A percentile compares a stretch with the other conserved stretches of the same genome.
phyloP scores from a whole-genome alignment of 1,140 invertebrate genomes.

The Trachymyrmex septentrionalis region DNA sequence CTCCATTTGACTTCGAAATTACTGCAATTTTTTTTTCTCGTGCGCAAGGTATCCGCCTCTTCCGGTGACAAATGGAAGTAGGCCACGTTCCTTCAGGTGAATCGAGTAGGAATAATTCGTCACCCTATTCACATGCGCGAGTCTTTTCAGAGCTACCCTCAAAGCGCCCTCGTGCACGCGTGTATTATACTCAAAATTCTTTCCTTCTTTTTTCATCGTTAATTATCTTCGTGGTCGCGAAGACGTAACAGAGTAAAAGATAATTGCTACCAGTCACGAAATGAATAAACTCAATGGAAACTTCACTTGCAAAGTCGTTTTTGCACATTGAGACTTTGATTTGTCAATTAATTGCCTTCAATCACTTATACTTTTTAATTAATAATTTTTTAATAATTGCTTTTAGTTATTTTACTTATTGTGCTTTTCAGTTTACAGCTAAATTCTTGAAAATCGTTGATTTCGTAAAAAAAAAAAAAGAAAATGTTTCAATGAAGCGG shows the following conservation, averaged over 20 bases:
- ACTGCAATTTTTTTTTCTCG: slow-evolving; percentile 57
- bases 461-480: background rate
- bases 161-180: background rate
- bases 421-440: too few relatives aligned
- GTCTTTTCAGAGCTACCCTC: background rate
- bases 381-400: too few relatives aligned
- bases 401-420: too few relatives aligned
- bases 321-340: background rate
- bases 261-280: background rate
- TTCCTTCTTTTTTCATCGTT: background rate
- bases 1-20: slow-evolving; percentile 40
- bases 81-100: slow-evolving; percentile 41
- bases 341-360: background rate
- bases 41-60: slow-evolving; percentile 38
- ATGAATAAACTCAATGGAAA: background rate
- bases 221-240: slow-evolving; percentile 1
- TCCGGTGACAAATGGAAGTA: slow-evolving; percentile 55
- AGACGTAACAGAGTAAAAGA: background rate
- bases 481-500: background rate
- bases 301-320: background rate
- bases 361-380: too few relatives aligned
- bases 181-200: background rate
- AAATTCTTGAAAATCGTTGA: background rate
- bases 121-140: background rate
- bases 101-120: slow-evolving; percentile 26